These are phyloP conservation scores for Andrena praecox DNA, from an alignment of 2,888 invertebrate species.

Conservation along the genomic window DNA sequence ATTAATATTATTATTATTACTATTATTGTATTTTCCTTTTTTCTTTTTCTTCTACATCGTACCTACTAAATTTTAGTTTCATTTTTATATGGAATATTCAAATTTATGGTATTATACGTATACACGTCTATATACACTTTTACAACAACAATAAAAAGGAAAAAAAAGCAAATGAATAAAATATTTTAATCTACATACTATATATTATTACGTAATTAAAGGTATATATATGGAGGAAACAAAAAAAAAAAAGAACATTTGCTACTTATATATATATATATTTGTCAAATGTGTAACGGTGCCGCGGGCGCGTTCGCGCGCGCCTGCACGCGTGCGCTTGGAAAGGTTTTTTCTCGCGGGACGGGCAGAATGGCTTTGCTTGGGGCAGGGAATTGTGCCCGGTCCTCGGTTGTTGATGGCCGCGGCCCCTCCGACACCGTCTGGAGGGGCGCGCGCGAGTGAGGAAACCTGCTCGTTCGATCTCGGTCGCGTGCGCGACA, in stretches of 20 bases:
- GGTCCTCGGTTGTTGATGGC: constrained; percentile 17
- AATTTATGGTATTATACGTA: constrained; percentile 83
- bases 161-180: constrained; percentile 79
- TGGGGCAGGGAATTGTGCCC: constrained; percentile 37
- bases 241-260: constrained; percentile 68
- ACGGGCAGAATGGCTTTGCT: constrained; percentile 73
- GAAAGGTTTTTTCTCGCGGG: constrained; percentile 81
- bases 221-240: constrained; percentile 74
- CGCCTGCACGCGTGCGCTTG: constrained; percentile 61
- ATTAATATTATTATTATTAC: constrained; percentile 35
- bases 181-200: constrained; percentile 81
- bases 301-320: constrained; percentile 17
- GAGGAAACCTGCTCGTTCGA: constrained; percentile 22
- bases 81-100: constrained; percentile 81
- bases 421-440: background rate
- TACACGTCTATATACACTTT: constrained; percentile 83
- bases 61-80: constrained; percentile 82
- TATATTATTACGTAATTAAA: constrained; percentile 75
- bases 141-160: constrained; percentile 76
- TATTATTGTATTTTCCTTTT: constrained; percentile 43
- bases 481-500: constrained; percentile 62
- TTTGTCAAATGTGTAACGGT: constrained; percentile 76
- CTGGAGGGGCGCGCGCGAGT: constrained; percentile 17
- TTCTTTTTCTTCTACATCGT: constrained; percentile 79
- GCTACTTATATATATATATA: constrained; percentile 76